A percentile compares a stretch with the other conserved stretches of the same genome.
Conservation (phyloP, 92 coral and sea anemone genomes). For the Desmophyllum pertusum region DNA sequence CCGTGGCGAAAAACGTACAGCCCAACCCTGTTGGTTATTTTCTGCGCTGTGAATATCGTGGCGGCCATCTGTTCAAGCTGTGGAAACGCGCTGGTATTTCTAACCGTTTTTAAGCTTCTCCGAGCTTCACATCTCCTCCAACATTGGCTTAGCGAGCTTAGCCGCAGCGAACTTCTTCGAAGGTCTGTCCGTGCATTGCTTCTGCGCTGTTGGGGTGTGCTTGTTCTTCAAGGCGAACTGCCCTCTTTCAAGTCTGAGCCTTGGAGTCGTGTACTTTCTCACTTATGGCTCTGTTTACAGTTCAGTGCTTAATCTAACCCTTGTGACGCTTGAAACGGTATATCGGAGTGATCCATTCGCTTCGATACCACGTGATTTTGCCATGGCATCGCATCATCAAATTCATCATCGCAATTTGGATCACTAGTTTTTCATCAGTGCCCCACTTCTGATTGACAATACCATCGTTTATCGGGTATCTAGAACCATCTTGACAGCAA, state of each 20-base stretch:
- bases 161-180: conserved; percentile 11
- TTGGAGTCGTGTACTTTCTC: background rate
- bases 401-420: background rate
- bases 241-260: background rate
- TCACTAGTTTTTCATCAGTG: background rate
- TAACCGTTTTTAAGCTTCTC: conserved; percentile 13
- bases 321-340: conserved; percentile 8
- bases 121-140: conserved; percentile 21
- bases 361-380: conserved; percentile 12
- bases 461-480: background rate
- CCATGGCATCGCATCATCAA: background rate
- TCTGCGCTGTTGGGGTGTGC: background rate
- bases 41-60: conserved; percentile 6
- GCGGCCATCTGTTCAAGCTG: background rate
- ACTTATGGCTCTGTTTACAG: background rate
- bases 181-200: background rate
- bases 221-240: background rate
- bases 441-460: background rate
- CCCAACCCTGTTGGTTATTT: background rate
- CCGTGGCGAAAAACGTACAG: background rate
- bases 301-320: conserved; percentile 5
- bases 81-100: conserved; percentile 16
- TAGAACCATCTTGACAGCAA: background rate
- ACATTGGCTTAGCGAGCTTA: conserved; percentile 23
- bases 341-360: conserved; percentile 5